These are phyloP conservation scores for Hermaeophaga mercurialis DNA, from an alignment of 2,888 invertebrate species.

Conservation along the genomic window DNA sequence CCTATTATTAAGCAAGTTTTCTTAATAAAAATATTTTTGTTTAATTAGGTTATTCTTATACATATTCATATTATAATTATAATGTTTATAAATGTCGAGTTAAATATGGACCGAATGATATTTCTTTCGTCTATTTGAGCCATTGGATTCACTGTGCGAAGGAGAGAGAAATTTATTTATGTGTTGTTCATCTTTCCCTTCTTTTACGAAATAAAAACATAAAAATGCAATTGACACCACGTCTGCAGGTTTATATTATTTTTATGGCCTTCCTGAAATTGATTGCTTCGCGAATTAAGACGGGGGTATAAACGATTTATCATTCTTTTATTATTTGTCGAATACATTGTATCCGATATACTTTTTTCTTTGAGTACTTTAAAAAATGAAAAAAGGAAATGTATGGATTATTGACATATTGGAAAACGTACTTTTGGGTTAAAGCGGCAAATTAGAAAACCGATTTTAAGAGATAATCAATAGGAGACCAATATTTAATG, in stretches of 20 bases:
- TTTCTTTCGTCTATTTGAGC: no score
- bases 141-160: conserved; percentile 7
- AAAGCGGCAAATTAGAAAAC: no score
- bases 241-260: conserved; percentile 57
- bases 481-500: no score
- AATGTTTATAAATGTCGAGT: no score
- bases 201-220: conserved; percentile 52
- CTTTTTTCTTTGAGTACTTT: conserved; percentile 5
- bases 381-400: conserved; percentile 8
- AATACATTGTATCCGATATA: conserved; percentile 42
- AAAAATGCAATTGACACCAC: conserved; percentile 58
- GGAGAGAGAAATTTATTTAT: conserved; percentile 52
- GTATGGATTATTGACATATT: background rate
- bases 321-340: conserved; percentile 50
- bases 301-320: conserved; percentile 51
- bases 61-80: no score
- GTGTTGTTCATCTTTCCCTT: conserved; percentile 50
- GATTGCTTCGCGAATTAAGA: conserved; percentile 52
- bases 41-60: no score
- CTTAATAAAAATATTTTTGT: no score
- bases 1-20: no score
- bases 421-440: no score
- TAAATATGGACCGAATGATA: no score
- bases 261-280: conserved; percentile 53
- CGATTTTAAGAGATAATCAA: no score